These are phyloP conservation scores for Takifugu bimaculatus DNA, from an alignment of 2,113 vertebrate genomes.

Conservation along the genomic window DNA sequence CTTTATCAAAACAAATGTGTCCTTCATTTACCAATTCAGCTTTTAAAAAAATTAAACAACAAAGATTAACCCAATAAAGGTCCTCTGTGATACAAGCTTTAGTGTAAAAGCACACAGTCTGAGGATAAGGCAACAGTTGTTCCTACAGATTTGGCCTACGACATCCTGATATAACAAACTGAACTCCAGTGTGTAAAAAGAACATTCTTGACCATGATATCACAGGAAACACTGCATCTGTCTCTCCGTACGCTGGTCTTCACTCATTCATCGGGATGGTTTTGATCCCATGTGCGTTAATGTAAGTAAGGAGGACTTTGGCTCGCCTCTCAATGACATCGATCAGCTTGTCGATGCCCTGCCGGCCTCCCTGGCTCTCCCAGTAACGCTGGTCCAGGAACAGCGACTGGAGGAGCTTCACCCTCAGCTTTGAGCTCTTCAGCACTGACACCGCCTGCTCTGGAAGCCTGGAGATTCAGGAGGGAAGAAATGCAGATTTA, in stretches of 20 bases:
- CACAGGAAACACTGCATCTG: neutral
- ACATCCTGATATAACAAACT: too few relatives aligned
- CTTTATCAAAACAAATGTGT: too few relatives aligned
- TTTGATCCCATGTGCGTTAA: constrained; percentile 87
- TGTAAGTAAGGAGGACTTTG: constrained; percentile 87
- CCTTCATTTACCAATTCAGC: too few relatives aligned
- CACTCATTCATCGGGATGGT: constrained; percentile 82
- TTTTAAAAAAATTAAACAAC: too few relatives aligned
- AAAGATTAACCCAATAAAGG: too few relatives aligned
- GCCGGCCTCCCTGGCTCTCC: constrained; percentile 93
- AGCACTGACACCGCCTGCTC: constrained; percentile 84
- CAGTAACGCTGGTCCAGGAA: constrained; percentile 92
- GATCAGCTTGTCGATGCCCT: constrained; percentile 93
- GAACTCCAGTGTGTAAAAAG: constrained; percentile 6
- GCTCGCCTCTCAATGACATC: constrained; percentile 89
- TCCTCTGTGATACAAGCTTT: too few relatives aligned
- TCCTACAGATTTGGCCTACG: neutral
- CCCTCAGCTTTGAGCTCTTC: constrained; percentile 83
- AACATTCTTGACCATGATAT: neutral
- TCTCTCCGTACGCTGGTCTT: constrained; percentile 28
- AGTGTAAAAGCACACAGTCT: too few relatives aligned
- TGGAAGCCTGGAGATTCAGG: constrained; percentile 79
- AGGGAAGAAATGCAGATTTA: neutral
- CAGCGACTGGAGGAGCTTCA: constrained; percentile 92
- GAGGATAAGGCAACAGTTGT: too few relatives aligned